These are phyloP conservation scores for Pseudomugil gertrudae DNA, from an alignment of 2,797 vertebrate species.

Conservation along the genomic window DNA sequence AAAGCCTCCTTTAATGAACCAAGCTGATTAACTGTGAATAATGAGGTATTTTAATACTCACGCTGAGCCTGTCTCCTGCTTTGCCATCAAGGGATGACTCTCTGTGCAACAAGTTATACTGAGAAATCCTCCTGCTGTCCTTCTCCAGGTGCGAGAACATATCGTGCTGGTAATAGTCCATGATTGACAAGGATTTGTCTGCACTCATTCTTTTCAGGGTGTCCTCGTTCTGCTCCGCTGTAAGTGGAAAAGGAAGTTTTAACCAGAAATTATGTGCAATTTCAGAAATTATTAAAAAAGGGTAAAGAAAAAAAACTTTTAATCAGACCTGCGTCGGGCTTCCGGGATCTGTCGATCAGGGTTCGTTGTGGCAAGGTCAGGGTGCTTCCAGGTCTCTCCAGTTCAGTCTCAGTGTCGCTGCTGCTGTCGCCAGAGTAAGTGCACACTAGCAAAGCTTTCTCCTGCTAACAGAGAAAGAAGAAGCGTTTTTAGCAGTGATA, in stretches of 20 bases:
- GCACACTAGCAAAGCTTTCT: constrained; percentile 77
- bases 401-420: constrained; percentile 78
- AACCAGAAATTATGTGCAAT: not conserved
- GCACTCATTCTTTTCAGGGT: constrained; percentile 74
- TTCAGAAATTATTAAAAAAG: not conserved
- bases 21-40: constrained; percentile 15
- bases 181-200: constrained; percentile 79
- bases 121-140: constrained; percentile 78
- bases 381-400: constrained; percentile 64
- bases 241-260: not conserved
- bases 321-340: constrained; percentile 75
- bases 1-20: constrained; percentile 22
- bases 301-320: no score
- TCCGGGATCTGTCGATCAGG: constrained; percentile 74
- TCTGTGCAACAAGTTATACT: constrained; percentile 82
- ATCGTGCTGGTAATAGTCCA: constrained; percentile 85
- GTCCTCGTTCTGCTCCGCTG: constrained; percentile 74
- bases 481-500: not conserved
- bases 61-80: constrained; percentile 72
- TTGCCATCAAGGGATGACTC: constrained; percentile 73
- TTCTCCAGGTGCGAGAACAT: constrained; percentile 79
- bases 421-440: constrained; percentile 81
- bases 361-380: constrained; percentile 71
- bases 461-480: constrained; percentile 66
- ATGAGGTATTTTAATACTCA: constrained; percentile 70